These are phyloP conservation scores for Nomada lathburiana DNA, from an alignment of 2,888 invertebrate genomes.

Conservation along the genomic window DNA sequence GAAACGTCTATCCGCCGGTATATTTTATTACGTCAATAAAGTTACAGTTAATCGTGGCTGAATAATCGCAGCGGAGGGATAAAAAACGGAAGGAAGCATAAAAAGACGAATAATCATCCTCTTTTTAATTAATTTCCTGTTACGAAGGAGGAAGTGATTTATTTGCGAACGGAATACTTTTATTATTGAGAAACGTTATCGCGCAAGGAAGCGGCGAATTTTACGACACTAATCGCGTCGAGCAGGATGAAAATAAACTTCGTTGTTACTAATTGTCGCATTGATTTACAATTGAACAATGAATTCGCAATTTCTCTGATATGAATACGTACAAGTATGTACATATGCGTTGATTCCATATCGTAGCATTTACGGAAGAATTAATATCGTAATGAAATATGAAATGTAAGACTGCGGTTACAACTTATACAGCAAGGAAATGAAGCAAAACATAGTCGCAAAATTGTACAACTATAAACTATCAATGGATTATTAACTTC, in stretches of 20 bases:
- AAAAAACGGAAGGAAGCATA: not conserved
- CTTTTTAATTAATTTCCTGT: slow-evolving; percentile 30
- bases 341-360: no score
- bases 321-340: no score
- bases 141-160: not conserved
- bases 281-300: not conserved
- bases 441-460: no score
- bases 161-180: slow-evolving; percentile 12
- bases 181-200: slow-evolving; percentile 4
- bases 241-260: not conserved
- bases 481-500: no score
- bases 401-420: no score
- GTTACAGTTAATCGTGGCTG: slow-evolving; percentile 6
- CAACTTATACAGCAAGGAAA: no score
- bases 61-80: not conserved
- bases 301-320: no score
- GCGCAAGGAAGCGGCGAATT: slow-evolving; percentile 24
- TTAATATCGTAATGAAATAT: no score
- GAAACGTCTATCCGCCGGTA: not conserved
- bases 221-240: not conserved
- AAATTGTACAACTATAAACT: no score
- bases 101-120: not conserved
- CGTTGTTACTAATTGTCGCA: not conserved
- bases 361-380: no score
- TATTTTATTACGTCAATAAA: not conserved